Evolutionary conservation across 2,888 invertebrate genomes (phyloP).

Genomic region (Aspidiotus rigidus): DNA sequence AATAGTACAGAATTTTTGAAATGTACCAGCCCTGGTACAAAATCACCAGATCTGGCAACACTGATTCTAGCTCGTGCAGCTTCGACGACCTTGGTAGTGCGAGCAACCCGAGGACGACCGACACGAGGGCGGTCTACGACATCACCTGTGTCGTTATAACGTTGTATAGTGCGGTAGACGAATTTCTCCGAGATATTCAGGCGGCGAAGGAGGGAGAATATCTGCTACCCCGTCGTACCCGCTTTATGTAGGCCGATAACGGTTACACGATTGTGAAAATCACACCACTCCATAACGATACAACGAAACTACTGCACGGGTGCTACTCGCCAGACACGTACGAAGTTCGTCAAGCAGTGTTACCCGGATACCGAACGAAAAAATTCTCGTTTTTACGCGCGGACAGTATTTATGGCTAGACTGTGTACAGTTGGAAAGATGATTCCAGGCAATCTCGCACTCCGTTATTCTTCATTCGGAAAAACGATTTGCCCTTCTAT

Average conservation of each 20-base stretch:
- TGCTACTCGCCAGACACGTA: no score
- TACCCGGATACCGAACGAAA: no score
- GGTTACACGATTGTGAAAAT: neutral
- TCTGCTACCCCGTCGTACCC: slow-evolving; percentile 4
- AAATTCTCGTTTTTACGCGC: no score
- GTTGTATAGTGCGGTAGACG: slow-evolving; percentile 22
- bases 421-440: no score
- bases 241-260: slow-evolving; percentile 1
- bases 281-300: slow-evolving; percentile 11
- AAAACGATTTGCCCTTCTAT: no score
- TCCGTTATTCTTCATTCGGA: no score
- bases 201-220: slow-evolving; percentile 8
- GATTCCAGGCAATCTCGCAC: no score
- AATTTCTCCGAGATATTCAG: slow-evolving; percentile 14
- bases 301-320: neutral
- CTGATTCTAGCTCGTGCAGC: slow-evolving; percentile 13
- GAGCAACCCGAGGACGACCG: slow-evolving; percentile 10
- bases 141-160: slow-evolving; percentile 10
- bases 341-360: no score
- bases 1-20: no score
- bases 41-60: no score
- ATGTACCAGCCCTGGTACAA: no score
- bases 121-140: slow-evolving; percentile 1
- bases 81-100: slow-evolving; percentile 5
- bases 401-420: no score